Evolutionary conservation across 2,797 vertebrate genomes (phyloP).

Genomic region (Nyctalus aviator): DNA sequence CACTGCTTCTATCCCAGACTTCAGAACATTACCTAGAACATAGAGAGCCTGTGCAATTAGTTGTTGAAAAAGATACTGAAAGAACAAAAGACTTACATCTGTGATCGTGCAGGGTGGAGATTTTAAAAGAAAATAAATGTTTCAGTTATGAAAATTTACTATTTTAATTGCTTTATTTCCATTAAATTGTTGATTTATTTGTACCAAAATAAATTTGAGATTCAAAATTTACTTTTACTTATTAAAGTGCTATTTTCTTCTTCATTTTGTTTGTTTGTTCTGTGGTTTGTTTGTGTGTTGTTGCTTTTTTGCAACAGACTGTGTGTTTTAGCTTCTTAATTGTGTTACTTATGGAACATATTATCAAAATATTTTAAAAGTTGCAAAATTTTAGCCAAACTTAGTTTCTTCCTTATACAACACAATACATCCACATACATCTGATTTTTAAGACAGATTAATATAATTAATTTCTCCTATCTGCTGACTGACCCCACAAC

Average conservation of each 20-base stretch:
- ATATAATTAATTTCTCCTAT: neutral
- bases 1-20: neutral
- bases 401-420: neutral
- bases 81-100: neutral
- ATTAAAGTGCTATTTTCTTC: neutral
- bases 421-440: neutral
- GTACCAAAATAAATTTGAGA: neutral
- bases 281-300: no score
- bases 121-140: neutral
- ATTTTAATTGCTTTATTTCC: neutral
- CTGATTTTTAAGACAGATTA: neutral
- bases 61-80: neutral
- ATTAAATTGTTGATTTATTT: constrained; percentile 14
- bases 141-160: neutral
- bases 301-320: no score
- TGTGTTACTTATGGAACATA: neutral
- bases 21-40: neutral
- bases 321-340: neutral
- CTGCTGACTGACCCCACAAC: neutral
- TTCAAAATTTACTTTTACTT: constrained; percentile 16
- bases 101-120: neutral
- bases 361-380: constrained; percentile 4
- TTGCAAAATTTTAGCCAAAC: neutral
- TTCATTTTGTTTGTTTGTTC: neutral
- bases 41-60: neutral